Conservation (phyloP, 2,113 vertebrate genomes). For the Sapajus apella region DNA sequence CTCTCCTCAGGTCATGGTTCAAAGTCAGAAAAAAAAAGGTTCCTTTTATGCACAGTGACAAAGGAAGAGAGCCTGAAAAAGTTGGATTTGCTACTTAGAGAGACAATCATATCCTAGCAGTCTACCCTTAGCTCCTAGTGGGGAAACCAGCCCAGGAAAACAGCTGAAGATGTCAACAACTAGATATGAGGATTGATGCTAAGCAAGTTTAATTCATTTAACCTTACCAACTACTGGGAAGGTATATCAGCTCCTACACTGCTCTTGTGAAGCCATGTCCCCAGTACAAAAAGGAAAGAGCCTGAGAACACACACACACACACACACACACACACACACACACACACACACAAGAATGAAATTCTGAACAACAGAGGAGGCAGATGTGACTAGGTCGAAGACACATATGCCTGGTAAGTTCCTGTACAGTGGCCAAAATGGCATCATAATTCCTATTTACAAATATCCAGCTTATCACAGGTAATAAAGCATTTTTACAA, state of each 20-base stretch:
- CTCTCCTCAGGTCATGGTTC: not conserved
- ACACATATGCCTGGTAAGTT: not conserved
- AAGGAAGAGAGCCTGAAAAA: slow-evolving; percentile 22
- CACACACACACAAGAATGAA: not conserved
- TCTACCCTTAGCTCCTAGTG: not conserved
- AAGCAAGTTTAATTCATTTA: slow-evolving; percentile 3
- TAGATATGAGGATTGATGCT: not conserved
- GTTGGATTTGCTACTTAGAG: not conserved
- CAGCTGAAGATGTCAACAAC: not conserved
- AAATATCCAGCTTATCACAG: not conserved
- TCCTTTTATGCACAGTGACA: not conserved
- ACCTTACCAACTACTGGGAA: not conserved
- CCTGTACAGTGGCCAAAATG: not conserved
- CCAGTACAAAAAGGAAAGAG: not conserved
- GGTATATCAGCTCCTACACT: not conserved
- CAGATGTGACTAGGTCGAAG: not conserved
- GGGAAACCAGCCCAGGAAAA: not conserved
- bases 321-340: not conserved
- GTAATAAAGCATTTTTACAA: slow-evolving; percentile 44
- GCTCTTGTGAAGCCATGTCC: not conserved
- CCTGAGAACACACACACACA: not conserved
- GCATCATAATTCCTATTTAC: not conserved
- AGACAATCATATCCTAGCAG: not conserved
- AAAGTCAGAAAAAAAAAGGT: slow-evolving; percentile 38
- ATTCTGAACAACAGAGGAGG: slow-evolving; percentile 21